Evolutionary conservation across 2,113 vertebrate genomes (phyloP).

Genomic region (Crocuta crocuta): DNA sequence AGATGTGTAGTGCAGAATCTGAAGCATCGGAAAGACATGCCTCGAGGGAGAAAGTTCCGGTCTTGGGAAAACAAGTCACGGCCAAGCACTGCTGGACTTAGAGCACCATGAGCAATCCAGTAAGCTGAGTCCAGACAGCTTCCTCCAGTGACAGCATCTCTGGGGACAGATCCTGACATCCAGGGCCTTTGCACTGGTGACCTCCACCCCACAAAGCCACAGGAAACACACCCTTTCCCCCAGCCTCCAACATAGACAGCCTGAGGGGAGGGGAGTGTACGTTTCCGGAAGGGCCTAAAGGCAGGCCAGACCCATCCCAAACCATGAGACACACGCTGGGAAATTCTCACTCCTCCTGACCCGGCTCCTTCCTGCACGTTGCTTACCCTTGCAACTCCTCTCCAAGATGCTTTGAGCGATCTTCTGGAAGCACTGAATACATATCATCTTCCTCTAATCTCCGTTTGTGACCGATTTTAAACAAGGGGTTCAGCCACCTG

Average conservation of each 20-base stretch:
- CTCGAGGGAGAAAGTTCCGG: not conserved
- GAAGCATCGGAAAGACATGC: not conserved
- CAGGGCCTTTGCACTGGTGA: not conserved
- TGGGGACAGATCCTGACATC: not conserved
- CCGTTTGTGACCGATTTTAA: constrained; percentile 91
- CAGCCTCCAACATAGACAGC: not conserved
- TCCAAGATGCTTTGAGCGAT: constrained; percentile 91
- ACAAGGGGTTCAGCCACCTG: constrained; percentile 97
- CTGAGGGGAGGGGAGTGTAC: fast-evolving
- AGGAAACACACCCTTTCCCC: not conserved
- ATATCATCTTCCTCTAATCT: constrained; percentile 96
- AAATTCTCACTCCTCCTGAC: fast-evolving
- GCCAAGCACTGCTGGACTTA: not conserved
- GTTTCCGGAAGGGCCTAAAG: not conserved
- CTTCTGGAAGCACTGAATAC: constrained; percentile 93
- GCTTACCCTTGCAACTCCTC: constrained; percentile 93
- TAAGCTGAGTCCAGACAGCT: not conserved
- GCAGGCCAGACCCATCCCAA: not conserved
- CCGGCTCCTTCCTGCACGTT: not conserved
- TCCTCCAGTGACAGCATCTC: not conserved
- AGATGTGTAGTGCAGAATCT: fast-evolving
- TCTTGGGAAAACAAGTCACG: not conserved
- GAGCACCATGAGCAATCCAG: not conserved
- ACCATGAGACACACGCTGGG: fast-evolving
- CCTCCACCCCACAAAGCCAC: not conserved